Conservation (phyloP, 1,140 invertebrate species). For the Drosophila santomea region DNA sequence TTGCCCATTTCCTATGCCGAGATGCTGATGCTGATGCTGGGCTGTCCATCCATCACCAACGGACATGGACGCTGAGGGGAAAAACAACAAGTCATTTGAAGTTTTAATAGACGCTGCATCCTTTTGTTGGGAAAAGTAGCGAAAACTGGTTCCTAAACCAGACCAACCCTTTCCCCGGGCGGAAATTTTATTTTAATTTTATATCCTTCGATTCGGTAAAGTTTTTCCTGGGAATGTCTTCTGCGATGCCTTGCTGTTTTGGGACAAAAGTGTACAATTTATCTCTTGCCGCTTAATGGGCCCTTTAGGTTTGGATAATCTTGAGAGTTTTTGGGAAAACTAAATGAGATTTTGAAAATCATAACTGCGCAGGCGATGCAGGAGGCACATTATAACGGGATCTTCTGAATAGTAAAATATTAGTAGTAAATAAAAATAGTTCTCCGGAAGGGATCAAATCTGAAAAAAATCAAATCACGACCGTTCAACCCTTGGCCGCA, state of each 20-base stretch:
- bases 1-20: slow-evolving; percentile 31
- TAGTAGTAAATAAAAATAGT: background rate
- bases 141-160: slow-evolving; percentile 66
- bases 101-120: slow-evolving; percentile 79
- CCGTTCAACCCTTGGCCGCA: slow-evolving; percentile 52
- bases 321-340: slow-evolving; percentile 52
- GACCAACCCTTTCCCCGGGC: slow-evolving; percentile 49
- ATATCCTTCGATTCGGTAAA: slow-evolving; percentile 25
- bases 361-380: slow-evolving; percentile 30
- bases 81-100: slow-evolving; percentile 80
- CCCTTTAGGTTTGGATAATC: slow-evolving; percentile 30
- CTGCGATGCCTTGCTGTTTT: slow-evolving; percentile 13
- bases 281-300: slow-evolving; percentile 61
- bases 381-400: background rate
- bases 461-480: slow-evolving; percentile 21
- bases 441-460: background rate
- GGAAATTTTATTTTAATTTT: slow-evolving; percentile 67
- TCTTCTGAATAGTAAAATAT: background rate
- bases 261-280: slow-evolving; percentile 33
- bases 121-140: slow-evolving; percentile 60
- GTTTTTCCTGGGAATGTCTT: slow-evolving; percentile 50
- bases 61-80: slow-evolving; percentile 54
- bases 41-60: slow-evolving; percentile 73
- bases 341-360: slow-evolving; percentile 27
- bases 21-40: slow-evolving; percentile 51